phyloP scores from a whole-genome alignment of 1,140 invertebrate genomes.

The Thaumetopoea pityocampa region DNA sequence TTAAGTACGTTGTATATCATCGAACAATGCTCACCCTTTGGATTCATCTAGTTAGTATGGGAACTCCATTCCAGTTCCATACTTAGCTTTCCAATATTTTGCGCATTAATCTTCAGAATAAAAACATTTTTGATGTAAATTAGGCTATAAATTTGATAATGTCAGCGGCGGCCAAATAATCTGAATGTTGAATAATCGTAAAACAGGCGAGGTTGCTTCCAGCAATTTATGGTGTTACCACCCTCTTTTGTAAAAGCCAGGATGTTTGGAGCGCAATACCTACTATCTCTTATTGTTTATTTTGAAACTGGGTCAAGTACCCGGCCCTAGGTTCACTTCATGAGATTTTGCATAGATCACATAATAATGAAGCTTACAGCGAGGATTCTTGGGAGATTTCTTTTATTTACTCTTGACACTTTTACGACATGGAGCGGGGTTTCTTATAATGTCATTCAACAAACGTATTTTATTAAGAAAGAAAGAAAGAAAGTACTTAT shows the following conservation, averaged over 20 bases:
- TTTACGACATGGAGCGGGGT: no score
- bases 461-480: no score
- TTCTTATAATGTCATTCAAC: no score
- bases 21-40: no score
- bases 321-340: constrained; percentile 6
- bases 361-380: constrained; percentile 7
- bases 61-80: no score
- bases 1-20: no score
- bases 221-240: constrained; percentile 28
- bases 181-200: constrained; percentile 22
- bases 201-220: constrained; percentile 20
- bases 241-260: constrained; percentile 21
- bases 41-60: no score
- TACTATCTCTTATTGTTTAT: constrained; percentile 14
- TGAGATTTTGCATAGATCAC: constrained; percentile 9
- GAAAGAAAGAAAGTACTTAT: no score
- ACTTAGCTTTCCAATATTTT: no score
- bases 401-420: constrained; percentile 7
- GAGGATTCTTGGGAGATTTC: background rate
- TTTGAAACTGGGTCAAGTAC: constrained; percentile 12
- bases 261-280: constrained; percentile 8
- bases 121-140: constrained; percentile 13
- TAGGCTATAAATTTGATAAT: constrained; percentile 15
- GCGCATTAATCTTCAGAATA: constrained; percentile 5
- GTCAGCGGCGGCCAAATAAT: constrained; percentile 20